Base-by-base conservation (phyloP, 2,888 invertebrate species). In the Spodoptera picta region DNA sequence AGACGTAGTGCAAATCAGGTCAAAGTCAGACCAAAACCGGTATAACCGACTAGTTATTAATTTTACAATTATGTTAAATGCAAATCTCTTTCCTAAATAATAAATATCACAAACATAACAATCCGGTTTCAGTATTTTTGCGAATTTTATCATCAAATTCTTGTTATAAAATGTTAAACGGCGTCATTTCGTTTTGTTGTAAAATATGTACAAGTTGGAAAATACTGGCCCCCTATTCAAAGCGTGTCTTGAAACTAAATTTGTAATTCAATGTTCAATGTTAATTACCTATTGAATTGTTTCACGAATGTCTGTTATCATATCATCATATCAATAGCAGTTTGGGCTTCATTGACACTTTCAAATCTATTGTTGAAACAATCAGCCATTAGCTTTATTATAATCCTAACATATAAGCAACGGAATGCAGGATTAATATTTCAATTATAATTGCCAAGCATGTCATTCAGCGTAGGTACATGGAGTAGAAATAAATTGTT, bases 261-360 rank as follows among this genome's bases (percentile, higher is more conserved):
- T 80, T 77, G 69, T 79, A 81, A 80, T 79, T 81, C 74, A 83
- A 79, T 80, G 65, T 51, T 59, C 65, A 72, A 80, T 78, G 74
- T 77, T 81, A 82, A 83, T 80, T 80, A 68, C 65, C 60, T 60
- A 75, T 83, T 81, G 71, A 78, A 77, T 73, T 72, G 77, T 74
- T 77, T 69, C 47, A 48, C 52, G 50, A 68, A 71, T 67, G 48
- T 53, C 42, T 66, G 68, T 79, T 79, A 77, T 76, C 64, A 76
- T 55, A 73, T 68, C 58, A 77, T 76, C 64, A 76, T 55, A 73
- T 68, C 58, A 59, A 68, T 52, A 57, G 42, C 43, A 43, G 24
- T 68, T 69, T 65, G 67, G 64, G 50, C 65, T 62, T 70, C 73
- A 75, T 79, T 79, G 64, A 73, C 52, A 69, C 56, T 75, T 73